Conservation (phyloP, 2,113 vertebrate genomes). For the Chrysemys picta region DNA sequence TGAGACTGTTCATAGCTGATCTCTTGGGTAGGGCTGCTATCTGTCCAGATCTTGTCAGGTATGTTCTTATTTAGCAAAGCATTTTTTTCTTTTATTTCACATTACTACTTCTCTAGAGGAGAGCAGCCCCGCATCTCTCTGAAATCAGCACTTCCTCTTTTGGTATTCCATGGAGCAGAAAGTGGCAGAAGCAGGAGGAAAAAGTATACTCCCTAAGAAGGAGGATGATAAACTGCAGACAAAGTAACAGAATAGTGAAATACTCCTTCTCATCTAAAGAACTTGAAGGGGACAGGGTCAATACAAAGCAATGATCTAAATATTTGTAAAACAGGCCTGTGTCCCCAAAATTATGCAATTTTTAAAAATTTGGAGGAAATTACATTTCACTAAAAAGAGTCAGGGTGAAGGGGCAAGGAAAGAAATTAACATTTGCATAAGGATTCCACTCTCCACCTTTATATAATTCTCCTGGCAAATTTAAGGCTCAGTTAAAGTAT, state of each 20-base stretch:
- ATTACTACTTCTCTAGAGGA: not conserved
- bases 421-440: not conserved
- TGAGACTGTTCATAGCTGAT: not conserved
- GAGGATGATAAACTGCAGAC: not conserved
- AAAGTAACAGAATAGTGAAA: not conserved
- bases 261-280: not conserved
- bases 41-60: not conserved
- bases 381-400: not conserved
- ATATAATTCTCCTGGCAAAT: not conserved
- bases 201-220: not conserved
- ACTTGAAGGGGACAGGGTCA: rapidly evolving
- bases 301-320: not conserved
- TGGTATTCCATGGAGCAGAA: not conserved
- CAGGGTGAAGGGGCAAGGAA: not conserved
- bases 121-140: not conserved
- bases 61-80: not conserved
- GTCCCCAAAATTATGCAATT: not conserved
- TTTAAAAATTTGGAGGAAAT: not conserved
- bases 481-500: not conserved
- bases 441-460: not conserved
- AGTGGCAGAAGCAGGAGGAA: not conserved
- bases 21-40: conserved; percentile 6
- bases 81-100: not conserved
- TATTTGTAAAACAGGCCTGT: not conserved
- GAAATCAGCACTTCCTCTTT: not conserved